Conservation (phyloP, 2,113 vertebrate genomes). For the Rhinolophus sinicus region DNA sequence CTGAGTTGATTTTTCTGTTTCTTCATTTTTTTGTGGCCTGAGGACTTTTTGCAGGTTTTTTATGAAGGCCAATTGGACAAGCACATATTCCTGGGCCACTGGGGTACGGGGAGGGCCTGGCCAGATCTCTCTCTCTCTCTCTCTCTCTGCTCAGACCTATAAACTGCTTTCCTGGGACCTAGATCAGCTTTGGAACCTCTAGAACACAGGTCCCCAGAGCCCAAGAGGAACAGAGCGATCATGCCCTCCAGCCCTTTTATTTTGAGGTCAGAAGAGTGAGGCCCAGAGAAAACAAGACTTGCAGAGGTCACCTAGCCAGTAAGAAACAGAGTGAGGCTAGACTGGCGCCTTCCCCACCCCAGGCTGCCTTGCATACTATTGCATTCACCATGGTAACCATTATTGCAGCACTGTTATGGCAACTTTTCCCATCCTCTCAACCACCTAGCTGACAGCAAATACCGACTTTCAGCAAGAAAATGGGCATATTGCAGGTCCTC, state of each 20-base stretch:
- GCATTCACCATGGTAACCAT: slow-evolving; percentile 35
- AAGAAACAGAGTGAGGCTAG: not conserved
- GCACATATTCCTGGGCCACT: not conserved
- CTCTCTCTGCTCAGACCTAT: not conserved
- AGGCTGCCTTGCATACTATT: not conserved
- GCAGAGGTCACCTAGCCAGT: not conserved
- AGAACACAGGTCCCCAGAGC: not conserved
- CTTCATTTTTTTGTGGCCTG: slow-evolving; percentile 1
- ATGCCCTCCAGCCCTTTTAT: not conserved
- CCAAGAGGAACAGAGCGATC: not conserved
- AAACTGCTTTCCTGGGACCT: not conserved
- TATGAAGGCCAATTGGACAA: not conserved
- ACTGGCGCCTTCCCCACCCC: not conserved
- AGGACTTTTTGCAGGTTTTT: slow-evolving; percentile 1
- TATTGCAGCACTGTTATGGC: not conserved
- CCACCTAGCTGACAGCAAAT: not conserved
- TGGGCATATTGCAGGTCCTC: not conserved
- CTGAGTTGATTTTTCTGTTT: not conserved
- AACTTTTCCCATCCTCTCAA: not conserved
- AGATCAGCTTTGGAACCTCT: not conserved
- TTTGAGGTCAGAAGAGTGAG: not conserved
- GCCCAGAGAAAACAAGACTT: not conserved
- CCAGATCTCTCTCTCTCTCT: not conserved
- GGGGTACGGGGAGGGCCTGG: not conserved
- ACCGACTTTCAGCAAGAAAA: not conserved